Evolutionary conservation across 2,113 vertebrate genomes (phyloP), one percentile per base, ranked within the genome.

Genomic region (Dryoscopus gambensis): DNA sequence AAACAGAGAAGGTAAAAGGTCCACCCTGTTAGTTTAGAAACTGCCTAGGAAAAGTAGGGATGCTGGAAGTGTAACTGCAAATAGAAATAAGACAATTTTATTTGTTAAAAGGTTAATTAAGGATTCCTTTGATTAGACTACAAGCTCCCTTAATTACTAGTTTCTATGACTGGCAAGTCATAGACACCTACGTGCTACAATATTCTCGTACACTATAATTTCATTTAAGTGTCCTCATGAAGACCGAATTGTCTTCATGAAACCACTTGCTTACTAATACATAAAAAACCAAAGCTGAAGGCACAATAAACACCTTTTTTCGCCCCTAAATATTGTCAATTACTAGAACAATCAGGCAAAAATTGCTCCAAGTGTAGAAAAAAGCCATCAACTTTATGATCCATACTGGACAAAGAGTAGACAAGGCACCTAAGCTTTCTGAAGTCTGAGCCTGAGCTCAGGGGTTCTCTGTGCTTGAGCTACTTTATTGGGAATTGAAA

Each of bases 281-380:
- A 57, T 1, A 57, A 14, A 91, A 90, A 82, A 7, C 5, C 4
- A 30, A 64, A 55, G 23, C 4, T 28, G 11, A 74, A 74, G 16
- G 21, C 33, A 70, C 21, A 65, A 86, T 5, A 12, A 91, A 49
- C 6, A 8, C 20, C 1, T 33, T 40, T 8, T 25, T 50, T 3
- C 3, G 5, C 30, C 20, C 20, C 21, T 56, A 56, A 64, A 52
- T 53, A 52, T 11, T 63, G 13, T 50, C 44, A 67, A 11, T 17
- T 60, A 75, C 16, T 46, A 52, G 24, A 94, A 67, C 16, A 81
- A 59, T 20, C 31, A 46, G 9, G 30, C 8, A 52, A 76, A 81
- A 92, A 49, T 0, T 1, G 2, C 9, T 44, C 12, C 21, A 35
- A 19, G 8, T 0, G 0, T 4, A 59, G 17, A 75, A 74, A 92